Evolutionary conservation across 2,113 vertebrate genomes (phyloP).

Genomic region (Heterotis niloticus): DNA sequence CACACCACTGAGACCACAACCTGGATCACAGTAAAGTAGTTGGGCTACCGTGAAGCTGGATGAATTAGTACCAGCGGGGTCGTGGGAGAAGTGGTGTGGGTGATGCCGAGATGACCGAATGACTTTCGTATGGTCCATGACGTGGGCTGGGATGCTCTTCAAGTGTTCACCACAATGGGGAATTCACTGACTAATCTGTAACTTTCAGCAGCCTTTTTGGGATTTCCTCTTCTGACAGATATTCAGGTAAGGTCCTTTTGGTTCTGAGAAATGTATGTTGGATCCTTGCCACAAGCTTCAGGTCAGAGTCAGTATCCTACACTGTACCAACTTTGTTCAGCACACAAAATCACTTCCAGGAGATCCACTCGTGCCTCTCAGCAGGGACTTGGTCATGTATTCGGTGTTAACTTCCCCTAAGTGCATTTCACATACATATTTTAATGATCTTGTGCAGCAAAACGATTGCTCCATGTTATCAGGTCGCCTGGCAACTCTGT

Average conservation of each 20-base stretch:
- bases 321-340: background rate
- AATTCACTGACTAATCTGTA: conserved; percentile 30
- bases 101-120: conserved; percentile 17
- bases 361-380: no score
- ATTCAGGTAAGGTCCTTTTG: conserved; percentile 26
- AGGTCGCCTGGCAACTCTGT: no score
- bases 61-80: background rate
- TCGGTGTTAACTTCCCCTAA: no score
- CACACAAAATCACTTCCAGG: background rate
- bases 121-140: conserved; percentile 15
- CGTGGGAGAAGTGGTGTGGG: conserved; percentile 18
- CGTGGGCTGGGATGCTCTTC: conserved; percentile 10
- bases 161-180: conserved; percentile 13
- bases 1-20: background rate
- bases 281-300: conserved; percentile 16
- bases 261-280: conserved; percentile 30
- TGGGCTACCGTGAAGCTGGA: background rate
- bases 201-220: conserved; percentile 27
- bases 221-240: conserved; percentile 29
- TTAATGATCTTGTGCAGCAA: no score
- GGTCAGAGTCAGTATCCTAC: conserved; percentile 1
- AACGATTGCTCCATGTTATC: no score
- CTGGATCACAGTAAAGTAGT: background rate
- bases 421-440: no score
- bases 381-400: background rate